Evolutionary conservation across 2,888 invertebrate genomes (phyloP).

Genomic region (Conus canariensis): DNA sequence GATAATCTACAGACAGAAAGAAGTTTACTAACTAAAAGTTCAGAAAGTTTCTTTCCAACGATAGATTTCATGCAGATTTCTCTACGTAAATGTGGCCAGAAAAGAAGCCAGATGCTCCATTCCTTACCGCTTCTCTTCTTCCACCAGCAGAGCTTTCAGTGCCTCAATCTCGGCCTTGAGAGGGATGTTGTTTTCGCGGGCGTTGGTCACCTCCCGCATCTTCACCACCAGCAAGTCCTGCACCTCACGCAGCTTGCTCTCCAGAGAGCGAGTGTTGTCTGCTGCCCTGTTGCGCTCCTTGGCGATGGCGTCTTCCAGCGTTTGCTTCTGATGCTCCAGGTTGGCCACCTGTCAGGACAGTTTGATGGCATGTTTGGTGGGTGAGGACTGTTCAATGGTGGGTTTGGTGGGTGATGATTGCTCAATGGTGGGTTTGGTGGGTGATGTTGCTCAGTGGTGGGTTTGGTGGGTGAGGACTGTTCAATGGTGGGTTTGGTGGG

Average conservation of each 20-base stretch:
- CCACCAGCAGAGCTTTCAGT: constrained; percentile 71
- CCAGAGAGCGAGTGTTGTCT: constrained; percentile 65
- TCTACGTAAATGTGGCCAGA: too few species aligned
- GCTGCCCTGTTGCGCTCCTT: constrained; percentile 61
- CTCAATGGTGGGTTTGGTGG: too few species aligned
- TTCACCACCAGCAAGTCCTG: constrained; percentile 74
- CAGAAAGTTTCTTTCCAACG: too few species aligned
- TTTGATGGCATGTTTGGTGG: too few species aligned
- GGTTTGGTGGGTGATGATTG: too few species aligned
- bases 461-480: too few species aligned
- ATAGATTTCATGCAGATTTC: too few species aligned
- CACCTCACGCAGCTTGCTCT: constrained; percentile 70
- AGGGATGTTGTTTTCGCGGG: constrained; percentile 69
- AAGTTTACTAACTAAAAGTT: too few species aligned
- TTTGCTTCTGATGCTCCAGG: constrained; percentile 66
- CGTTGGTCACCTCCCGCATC: constrained; percentile 70
- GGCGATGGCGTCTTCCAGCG: constrained; percentile 64
- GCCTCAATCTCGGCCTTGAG: constrained; percentile 76
- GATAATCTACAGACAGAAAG: too few species aligned
- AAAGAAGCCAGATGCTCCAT: neutral
- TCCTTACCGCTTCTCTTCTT: constrained; percentile 64
- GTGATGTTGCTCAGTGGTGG: too few species aligned
- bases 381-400: too few species aligned
- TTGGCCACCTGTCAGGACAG: constrained; percentile 60
- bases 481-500: too few species aligned